Conservation (phyloP, 1,140 invertebrate species). For the Sinonovacula constricta region DNA sequence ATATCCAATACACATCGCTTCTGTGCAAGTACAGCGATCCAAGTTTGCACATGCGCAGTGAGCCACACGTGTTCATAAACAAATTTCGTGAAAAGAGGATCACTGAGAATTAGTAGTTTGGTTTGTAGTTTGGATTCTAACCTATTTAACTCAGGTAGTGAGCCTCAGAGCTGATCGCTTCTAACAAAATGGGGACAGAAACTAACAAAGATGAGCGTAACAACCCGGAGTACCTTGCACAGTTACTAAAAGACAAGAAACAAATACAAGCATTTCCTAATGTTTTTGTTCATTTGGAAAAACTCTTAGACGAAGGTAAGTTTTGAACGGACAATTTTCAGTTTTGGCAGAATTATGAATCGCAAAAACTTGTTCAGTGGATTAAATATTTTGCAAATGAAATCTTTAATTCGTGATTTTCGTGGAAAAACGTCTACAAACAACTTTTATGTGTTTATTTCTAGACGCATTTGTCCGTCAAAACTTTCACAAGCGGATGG, state of each 20-base stretch:
- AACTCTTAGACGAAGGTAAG: constrained; percentile 99
- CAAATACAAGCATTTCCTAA: constrained; percentile 99
- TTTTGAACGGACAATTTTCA: constrained; percentile 54
- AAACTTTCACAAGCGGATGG: constrained; percentile 46
- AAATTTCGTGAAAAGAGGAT: constrained; percentile 73
- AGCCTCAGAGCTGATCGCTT: constrained; percentile 66
- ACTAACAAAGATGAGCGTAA: constrained; percentile 77
- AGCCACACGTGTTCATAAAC: constrained; percentile 77
- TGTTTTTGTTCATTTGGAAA: constrained; percentile 99
- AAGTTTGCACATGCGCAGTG: constrained; percentile 71
- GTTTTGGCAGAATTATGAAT: background rate
- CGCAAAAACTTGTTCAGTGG: background rate
- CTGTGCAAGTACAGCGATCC: constrained; percentile 59
- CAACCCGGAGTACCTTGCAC: constrained; percentile 97
- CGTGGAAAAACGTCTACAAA: background rate
- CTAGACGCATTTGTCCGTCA: constrained; percentile 39
- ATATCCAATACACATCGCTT: constrained; percentile 28
- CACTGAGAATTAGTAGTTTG: constrained; percentile 63
- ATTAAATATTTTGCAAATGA: background rate
- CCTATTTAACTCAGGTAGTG: constrained; percentile 71
- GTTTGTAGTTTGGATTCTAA: constrained; percentile 75
- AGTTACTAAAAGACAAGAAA: constrained; percentile 99
- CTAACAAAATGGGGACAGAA: constrained; percentile 77
- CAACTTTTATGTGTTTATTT: constrained; percentile 20
- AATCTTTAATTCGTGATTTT: background rate